Base-by-base conservation (phyloP, 2,797 vertebrate species). In the Xiphophorus birchmanni region DNA sequence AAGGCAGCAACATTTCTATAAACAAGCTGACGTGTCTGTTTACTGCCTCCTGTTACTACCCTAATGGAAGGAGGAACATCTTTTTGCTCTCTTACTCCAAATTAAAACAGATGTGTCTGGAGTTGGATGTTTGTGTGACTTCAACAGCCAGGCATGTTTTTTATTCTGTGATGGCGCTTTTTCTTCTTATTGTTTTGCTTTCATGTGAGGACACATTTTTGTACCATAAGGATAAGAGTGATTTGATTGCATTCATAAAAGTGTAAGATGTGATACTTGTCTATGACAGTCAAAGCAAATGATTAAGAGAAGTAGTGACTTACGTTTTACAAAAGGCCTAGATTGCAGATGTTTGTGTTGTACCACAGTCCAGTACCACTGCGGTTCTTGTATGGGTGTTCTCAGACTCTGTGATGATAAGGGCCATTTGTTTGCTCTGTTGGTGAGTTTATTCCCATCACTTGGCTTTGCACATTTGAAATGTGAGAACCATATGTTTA, bases 101-200 rank as follows among this genome's bases (percentile, higher is more conserved):
- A 86, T 81, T 56, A 72, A 86, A 88, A 84, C 89, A 92, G 83
- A 91, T 90, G 89, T 90, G 80, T 80, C 69, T 67, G 35, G 10
- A 69, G 26, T 69, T 45, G n/a, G 35, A 63, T 89, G 82, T 89
- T 86, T 71, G 54, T 75, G 71, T 15, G 13, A 69, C 37, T 42
- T 42, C 18, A 69, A 11, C 35, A 23, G 65, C 65, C 21, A 42
- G 11, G 37, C 8, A 69, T 69, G 37, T 23, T 69, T 42, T 67
- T 4, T 10, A 23, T 67, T 67, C 32, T 65, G 13, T 63, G n/a
- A 60, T 5, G 2, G 2, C 4, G 18, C 35, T 4, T 58, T 26
- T 4, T 17, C 1, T 35, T 18, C 50, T 56, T 54, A 0, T 18
- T 17, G 13, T 35, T 35, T 18, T 37, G 60, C 35, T 65, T 18